These are phyloP conservation scores for Gadopsis bispinosus DNA, from an alignment of 2,797 vertebrate species.

Conservation along the genomic window DNA sequence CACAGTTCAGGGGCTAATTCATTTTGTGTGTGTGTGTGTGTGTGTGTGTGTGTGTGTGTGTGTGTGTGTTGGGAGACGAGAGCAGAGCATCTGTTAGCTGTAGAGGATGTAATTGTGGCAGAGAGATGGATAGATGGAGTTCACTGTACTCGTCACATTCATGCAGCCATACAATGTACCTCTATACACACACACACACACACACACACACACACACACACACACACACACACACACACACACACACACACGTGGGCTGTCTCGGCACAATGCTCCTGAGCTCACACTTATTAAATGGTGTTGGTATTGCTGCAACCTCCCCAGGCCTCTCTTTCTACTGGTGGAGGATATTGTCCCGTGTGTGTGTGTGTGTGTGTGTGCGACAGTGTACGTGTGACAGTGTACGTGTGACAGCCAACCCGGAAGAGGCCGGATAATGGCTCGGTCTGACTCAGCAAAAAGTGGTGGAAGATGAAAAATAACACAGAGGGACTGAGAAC, in stretches of 20 bases:
- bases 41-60: slow-evolving; percentile 16
- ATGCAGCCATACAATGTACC: slow-evolving; percentile 35
- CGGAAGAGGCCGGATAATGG: slow-evolving; percentile 71
- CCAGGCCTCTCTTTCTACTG: slow-evolving; percentile 66
- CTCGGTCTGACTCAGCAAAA: slow-evolving; percentile 76
- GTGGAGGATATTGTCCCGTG: slow-evolving; percentile 54
- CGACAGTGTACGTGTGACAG: background rate
- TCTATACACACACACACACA: slow-evolving; percentile 32
- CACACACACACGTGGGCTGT: slow-evolving; percentile 39
- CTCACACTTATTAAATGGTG: slow-evolving; percentile 84
- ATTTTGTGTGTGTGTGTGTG: slow-evolving; percentile 32
- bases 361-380: slow-evolving; percentile 19
- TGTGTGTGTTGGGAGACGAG: slow-evolving; percentile 24
- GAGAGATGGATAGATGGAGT: slow-evolving; percentile 42
- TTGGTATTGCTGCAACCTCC: slow-evolving; percentile 73
- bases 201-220: slow-evolving; percentile 36
- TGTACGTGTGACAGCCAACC: slow-evolving; percentile 15
- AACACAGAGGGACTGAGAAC: background rate
- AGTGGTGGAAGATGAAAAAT: slow-evolving; percentile 22
- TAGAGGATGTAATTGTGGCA: slow-evolving; percentile 53
- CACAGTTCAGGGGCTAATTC: slow-evolving; percentile 65
- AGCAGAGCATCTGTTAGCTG: slow-evolving; percentile 41
- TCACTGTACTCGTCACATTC: slow-evolving; percentile 46
- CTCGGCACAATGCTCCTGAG: slow-evolving; percentile 55
- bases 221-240: slow-evolving; percentile 21